Evolutionary conservation across 2,797 vertebrate genomes (phyloP).

Genomic region (Chloroceryle inda): DNA sequence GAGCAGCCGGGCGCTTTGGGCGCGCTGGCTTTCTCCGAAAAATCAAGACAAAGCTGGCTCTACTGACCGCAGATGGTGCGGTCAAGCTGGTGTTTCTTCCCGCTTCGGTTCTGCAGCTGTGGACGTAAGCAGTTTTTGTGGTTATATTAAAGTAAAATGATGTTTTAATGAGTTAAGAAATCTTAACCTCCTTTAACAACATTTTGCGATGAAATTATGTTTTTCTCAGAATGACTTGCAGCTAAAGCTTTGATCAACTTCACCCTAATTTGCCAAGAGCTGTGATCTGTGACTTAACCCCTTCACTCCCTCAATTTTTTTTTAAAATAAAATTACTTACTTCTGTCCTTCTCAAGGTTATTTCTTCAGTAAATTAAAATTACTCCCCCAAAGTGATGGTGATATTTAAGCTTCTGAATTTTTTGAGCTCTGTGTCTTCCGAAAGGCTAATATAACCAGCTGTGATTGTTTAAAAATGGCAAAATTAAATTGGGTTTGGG

Average conservation of each 20-base stretch:
- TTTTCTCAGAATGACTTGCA: not conserved
- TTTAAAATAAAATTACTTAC: not conserved
- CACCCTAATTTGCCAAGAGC: not conserved
- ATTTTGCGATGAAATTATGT: not conserved
- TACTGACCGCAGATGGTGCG: not conserved
- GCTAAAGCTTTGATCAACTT: not conserved
- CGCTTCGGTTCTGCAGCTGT: not conserved
- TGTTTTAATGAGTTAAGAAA: not conserved
- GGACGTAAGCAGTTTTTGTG: not conserved
- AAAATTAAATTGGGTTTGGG: not conserved
- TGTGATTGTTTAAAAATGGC: not conserved
- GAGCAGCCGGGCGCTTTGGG: not conserved
- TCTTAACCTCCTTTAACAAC: not conserved
- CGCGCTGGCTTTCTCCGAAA: not conserved
- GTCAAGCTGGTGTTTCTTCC: not conserved
- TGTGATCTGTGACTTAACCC: not conserved
- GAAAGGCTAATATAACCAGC: not conserved
- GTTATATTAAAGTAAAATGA: not conserved
- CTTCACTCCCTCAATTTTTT: not conserved
- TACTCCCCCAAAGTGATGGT: not conserved
- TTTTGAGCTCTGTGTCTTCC: not conserved
- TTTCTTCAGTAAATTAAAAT: not conserved
- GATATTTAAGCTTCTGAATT: not conserved
- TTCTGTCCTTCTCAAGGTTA: not conserved
- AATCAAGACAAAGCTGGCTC: fast-evolving